Evolutionary conservation across 2,113 vertebrate genomes (phyloP).

Genomic region (Solenodon paradoxus): DNA sequence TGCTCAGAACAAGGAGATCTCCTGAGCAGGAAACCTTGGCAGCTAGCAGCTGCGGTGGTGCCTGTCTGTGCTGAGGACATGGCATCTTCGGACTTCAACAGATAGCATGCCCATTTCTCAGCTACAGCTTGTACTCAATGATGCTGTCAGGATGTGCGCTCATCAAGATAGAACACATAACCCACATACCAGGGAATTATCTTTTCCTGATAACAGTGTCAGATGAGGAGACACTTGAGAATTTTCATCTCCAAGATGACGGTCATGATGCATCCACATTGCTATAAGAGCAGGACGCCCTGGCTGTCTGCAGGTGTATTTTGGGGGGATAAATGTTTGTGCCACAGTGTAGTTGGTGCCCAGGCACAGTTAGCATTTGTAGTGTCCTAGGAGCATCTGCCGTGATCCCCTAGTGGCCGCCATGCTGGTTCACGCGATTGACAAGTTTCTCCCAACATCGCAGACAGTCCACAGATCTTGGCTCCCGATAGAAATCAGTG

Average conservation of each 20-base stretch:
- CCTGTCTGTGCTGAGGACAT: not conserved
- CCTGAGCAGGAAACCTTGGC: rapidly evolving
- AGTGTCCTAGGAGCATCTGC: not conserved
- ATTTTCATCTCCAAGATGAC: not conserved
- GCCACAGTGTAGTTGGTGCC: not conserved
- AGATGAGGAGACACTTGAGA: not conserved
- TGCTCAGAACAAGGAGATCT: not conserved
- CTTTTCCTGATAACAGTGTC: not conserved
- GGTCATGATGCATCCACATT: rapidly evolving
- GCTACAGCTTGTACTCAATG: not conserved
- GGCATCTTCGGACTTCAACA: not conserved
- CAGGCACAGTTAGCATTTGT: not conserved
- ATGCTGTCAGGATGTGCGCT: not conserved
- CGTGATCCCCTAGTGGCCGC: not conserved
- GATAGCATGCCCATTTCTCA: not conserved
- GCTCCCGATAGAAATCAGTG: not conserved
- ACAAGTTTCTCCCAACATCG: not conserved
- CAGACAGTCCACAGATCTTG: not conserved
- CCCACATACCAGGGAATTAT: not conserved
- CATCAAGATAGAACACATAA: not conserved
- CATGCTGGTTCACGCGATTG: not conserved
- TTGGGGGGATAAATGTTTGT: not conserved
- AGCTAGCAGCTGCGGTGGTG: not conserved
- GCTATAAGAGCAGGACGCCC: not conserved
- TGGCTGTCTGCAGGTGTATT: rapidly evolving